Base-by-base conservation (phyloP, 2,797 vertebrate genomes). In the Eurystomus glaucurus region DNA sequence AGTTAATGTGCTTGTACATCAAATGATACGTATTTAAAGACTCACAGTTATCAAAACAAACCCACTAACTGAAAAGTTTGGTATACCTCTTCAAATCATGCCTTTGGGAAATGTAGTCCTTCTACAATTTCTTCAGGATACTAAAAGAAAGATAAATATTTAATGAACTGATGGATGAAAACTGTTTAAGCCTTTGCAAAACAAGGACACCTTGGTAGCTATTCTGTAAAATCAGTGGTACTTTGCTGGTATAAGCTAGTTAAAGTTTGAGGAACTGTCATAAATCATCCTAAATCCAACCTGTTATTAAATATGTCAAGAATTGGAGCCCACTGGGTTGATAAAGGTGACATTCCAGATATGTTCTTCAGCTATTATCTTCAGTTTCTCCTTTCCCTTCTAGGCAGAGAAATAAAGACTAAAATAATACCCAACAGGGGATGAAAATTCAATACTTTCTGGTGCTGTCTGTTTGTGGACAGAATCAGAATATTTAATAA, bases 261-360 rank as follows among this genome's bases (percentile, higher is more conserved):
- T 96, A 90, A 93, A 90, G 48, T 51, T 3, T 77, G 41, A 94
- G 48, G 64, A 88, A 43, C 9, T 5, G 1, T 90, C 76, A 87
- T 91, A 97, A 96, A 94, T 93, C 82, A 96, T 92, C 75, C 54
- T 80, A 60, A 86, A 94, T 72, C 35, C 76, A 94, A 64, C 28
- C 55, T 83, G 64, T 68, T 88, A 65, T 79, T 96, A 90, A 94
- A 82, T 91, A 92, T 58, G 60, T 90, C 86, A 93, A 62, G 39
- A 94, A 86, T 4, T 61, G 12, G 45, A 85, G 60, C 43, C 33
- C 39, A n/a, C 21, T 52, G 17, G 2, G 14, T 52, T 90, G 92
- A 66, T 83, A 85, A 93, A 93, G 41, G 39, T 64, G 26, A 78
- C 84, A 80, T 81, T 89, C 29, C 43, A 62, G 55, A 39, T 93